These are phyloP conservation scores for Paramuricea clavata DNA, from an alignment of 92 coral and sea anemone genomes.

Conservation along the genomic window DNA sequence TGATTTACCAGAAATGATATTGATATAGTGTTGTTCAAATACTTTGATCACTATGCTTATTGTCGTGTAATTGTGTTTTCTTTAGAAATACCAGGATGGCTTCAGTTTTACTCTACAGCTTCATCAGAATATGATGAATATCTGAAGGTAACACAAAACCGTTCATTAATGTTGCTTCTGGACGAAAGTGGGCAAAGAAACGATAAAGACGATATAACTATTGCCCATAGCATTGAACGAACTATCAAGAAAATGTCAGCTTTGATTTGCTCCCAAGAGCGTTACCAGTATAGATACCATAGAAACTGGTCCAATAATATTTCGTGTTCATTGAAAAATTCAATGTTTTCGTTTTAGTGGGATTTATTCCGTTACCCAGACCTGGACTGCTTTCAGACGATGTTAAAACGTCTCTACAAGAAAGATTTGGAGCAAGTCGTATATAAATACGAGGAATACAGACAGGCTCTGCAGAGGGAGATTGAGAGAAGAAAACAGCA, in stretches of 20 bases:
- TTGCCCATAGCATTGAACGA: too few relatives aligned
- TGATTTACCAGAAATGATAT: too few relatives aligned
- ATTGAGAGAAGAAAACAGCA: constrained; percentile 44
- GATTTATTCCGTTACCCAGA: constrained; percentile 93
- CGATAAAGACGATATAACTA: too few relatives aligned
- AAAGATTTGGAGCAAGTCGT: constrained; percentile 93
- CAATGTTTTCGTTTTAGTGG: constrained; percentile 73
- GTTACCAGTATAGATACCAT: too few relatives aligned
- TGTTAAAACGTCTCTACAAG: constrained; percentile 89
- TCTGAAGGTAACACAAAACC: constrained; percentile 76
- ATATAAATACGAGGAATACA: constrained; percentile 86
- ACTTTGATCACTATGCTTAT: neutral
- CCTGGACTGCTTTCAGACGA: constrained; percentile 93
- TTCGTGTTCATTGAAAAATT: neutral
- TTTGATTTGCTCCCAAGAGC: too few relatives aligned
- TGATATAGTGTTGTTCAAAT: too few relatives aligned
- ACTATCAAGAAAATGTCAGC: too few relatives aligned
- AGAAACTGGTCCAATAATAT: too few relatives aligned
- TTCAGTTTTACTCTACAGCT: constrained; percentile 92
- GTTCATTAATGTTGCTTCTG: neutral
- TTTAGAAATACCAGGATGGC: constrained; percentile 96
- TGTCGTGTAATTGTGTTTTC: neutral
- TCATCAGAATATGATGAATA: constrained; percentile 87
- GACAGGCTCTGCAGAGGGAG: constrained; percentile 90
- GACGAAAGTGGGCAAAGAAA: neutral